These are phyloP conservation scores for Alethe diademata DNA, from an alignment of 2,113 vertebrate species.

Conservation along the genomic window DNA sequence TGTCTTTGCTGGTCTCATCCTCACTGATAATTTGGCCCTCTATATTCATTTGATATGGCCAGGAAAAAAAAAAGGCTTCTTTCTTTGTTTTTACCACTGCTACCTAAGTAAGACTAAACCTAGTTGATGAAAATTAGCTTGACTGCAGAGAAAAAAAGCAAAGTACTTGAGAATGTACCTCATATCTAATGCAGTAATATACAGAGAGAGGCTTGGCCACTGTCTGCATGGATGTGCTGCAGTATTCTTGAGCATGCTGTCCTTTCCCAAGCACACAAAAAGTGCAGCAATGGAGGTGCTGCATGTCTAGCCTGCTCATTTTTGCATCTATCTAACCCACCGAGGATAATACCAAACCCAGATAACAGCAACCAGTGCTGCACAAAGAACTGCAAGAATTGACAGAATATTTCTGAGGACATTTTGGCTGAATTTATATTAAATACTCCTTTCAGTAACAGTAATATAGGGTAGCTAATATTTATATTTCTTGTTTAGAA, in stretches of 20 bases:
- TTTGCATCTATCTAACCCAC: background rate
- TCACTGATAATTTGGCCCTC: slow-evolving; percentile 7
- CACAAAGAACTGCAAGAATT: background rate
- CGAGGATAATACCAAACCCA: background rate
- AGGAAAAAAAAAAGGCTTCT: background rate
- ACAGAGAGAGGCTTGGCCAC: background rate
- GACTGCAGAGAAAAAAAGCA: background rate
- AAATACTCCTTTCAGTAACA: background rate
- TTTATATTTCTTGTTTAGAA: background rate
- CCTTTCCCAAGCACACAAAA: background rate
- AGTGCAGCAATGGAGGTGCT: background rate
- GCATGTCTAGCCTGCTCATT: background rate
- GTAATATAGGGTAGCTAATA: background rate
- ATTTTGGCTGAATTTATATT: background rate
- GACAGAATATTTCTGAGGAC: background rate
- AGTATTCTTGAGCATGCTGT: background rate
- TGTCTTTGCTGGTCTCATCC: background rate
- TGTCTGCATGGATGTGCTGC: too few relatives aligned
- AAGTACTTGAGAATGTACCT: background rate
- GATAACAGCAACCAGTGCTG: background rate
- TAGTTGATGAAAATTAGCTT: background rate
- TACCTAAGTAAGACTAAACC: background rate
- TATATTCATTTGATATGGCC: background rate
- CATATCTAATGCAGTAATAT: background rate
- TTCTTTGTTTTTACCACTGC: background rate